Conservation (phyloP, 2,888 invertebrate genomes). For the Noctua comes region DNA sequence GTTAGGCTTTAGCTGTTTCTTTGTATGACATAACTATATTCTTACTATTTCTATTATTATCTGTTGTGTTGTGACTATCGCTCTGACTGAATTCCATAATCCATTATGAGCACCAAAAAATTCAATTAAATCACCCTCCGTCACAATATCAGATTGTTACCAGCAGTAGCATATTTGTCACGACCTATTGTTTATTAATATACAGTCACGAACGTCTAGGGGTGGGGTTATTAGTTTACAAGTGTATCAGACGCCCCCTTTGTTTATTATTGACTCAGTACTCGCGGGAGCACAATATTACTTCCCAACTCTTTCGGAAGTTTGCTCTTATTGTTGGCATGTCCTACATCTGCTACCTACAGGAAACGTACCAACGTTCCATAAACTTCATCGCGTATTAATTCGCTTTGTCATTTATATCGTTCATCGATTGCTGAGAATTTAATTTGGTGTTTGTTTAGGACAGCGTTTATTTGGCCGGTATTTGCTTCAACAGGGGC, state of each 20-base stretch:
- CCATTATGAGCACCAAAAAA: conserved; percentile 68
- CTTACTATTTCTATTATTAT: not conserved
- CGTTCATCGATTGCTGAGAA: conserved; percentile 64
- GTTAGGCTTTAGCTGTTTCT: too few relatives aligned
- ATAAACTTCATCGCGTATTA: conserved; percentile 79
- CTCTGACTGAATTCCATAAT: conserved; percentile 26
- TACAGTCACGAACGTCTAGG: conserved; percentile 75
- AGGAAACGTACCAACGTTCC: conserved; percentile 82
- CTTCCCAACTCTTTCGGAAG: conserved; percentile 90
- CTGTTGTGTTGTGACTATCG: conserved; percentile 1
- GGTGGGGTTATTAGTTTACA: conserved; percentile 89
- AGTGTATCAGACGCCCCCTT: conserved; percentile 89
- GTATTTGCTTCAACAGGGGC: conserved; percentile 41
- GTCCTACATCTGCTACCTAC: conserved; percentile 86
- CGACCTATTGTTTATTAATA: conserved; percentile 85
- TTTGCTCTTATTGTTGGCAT: conserved; percentile 89
- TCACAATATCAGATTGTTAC: conserved; percentile 73
- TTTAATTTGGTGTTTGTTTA: conserved; percentile 60
- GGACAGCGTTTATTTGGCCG: conserved; percentile 45
- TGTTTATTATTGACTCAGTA: conserved; percentile 88
- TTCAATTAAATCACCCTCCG: conserved; percentile 76
- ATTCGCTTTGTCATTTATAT: conserved; percentile 74
- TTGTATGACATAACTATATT: too few relatives aligned
- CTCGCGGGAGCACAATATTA: conserved; percentile 77
- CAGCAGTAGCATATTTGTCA: conserved; percentile 76